Conservation (phyloP, 2,797 vertebrate genomes). For the Enteromius radiatus region DNA sequence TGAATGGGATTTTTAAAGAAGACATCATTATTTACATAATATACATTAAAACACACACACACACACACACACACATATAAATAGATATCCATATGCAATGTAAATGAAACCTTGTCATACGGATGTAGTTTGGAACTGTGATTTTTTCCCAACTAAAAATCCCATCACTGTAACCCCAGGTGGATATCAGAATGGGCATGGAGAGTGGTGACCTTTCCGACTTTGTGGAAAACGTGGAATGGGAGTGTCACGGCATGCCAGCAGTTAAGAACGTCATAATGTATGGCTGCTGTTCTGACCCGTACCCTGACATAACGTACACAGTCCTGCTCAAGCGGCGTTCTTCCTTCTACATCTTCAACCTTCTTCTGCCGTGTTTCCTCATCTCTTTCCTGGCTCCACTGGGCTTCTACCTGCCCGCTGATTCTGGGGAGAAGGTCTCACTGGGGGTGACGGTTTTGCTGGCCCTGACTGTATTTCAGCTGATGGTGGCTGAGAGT, state of each 20-base stretch:
- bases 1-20: background rate
- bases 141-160: background rate
- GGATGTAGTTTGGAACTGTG: background rate
- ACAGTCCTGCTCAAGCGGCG: constrained; percentile 92
- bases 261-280: constrained; percentile 91
- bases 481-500: constrained; percentile 97
- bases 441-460: constrained; percentile 95
- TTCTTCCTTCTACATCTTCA: constrained; percentile 97
- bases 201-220: constrained; percentile 92
- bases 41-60: background rate
- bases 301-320: constrained; percentile 96
- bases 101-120: background rate
- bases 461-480: constrained; percentile 95
- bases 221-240: constrained; percentile 96
- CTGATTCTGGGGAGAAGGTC: constrained; percentile 97
- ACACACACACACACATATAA: too few species aligned
- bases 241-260: constrained; percentile 97
- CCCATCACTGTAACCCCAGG: constrained; percentile 62
- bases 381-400: constrained; percentile 97
- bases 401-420: constrained; percentile 94
- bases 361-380: constrained; percentile 92
- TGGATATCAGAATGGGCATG: constrained; percentile 90
- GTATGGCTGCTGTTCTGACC: constrained; percentile 96
- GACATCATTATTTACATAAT: background rate
- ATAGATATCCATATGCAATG: background rate